Conservation (phyloP, 2,113 vertebrate species). For the Morone chrysops region DNA sequence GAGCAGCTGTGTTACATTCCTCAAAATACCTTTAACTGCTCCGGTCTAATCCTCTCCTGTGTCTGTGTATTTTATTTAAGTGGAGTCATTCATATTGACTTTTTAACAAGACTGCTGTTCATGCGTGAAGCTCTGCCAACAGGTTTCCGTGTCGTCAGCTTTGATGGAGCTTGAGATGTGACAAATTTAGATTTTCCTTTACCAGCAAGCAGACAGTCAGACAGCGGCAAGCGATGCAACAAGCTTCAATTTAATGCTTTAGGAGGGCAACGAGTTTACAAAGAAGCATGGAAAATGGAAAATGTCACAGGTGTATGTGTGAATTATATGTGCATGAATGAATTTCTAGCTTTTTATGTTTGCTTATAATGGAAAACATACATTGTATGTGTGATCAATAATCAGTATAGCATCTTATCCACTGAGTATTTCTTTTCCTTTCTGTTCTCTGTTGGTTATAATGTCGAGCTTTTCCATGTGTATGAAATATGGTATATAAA, state of each 20-base stretch:
- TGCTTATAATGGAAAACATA: neutral
- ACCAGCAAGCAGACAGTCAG: neutral
- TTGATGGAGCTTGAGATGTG: conserved; percentile 33
- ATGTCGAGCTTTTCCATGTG: conserved; percentile 6
- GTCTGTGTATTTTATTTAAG: neutral
- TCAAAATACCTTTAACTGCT: conserved; percentile 2
- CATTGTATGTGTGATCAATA: neutral
- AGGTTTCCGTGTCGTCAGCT: conserved; percentile 28
- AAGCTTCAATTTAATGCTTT: conserved; percentile 29
- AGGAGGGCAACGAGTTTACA: conserved; percentile 8
- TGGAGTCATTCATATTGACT: conserved; percentile 4
- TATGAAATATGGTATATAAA: conserved; percentile 20
- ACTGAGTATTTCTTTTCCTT: neutral
- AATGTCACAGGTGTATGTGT: neutral
- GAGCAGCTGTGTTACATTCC: conserved; percentile 12
- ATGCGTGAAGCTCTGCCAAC: conserved; percentile 30
- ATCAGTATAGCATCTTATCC: neutral
- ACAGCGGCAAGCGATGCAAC: neutral
- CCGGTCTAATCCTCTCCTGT: conserved; percentile 10
- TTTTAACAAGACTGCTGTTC: conserved; percentile 13
- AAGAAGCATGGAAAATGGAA: conserved; percentile 19
- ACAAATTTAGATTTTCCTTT: conserved; percentile 32
- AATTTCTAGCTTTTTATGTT: neutral
- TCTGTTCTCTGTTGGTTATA: neutral
- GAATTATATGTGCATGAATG: neutral